Evolutionary conservation across 2,797 vertebrate genomes (phyloP), one percentile per base, ranked within the genome.

Genomic region (Chiroxiphia lanceolata): DNA sequence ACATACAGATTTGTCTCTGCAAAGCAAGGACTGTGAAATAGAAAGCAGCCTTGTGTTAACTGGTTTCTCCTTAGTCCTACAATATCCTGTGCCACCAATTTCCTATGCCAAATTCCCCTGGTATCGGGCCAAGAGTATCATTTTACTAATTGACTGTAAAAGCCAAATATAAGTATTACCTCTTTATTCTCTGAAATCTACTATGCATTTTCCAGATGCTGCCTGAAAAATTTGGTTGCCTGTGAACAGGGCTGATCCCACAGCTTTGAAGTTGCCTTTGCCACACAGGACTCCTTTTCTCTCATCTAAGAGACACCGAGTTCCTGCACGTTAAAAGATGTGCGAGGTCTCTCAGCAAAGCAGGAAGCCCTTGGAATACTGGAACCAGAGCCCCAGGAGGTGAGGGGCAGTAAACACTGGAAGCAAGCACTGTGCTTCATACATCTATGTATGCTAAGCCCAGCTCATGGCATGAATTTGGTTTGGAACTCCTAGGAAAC

Each of bases 101-200:
- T 91, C 80, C 76, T 76, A 15, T 7, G 63, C 80, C 80, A 93
- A 91, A 89, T 60, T 38, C 74, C 68, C 47, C 77, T 1, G 29
- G 90, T 75, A 25, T 4, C 0, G 0, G 51, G 64, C 90, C 91
- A 91, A 25, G 42, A 53, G 65, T 59, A 79, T 93, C 15, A 4
- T 79, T 90, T 95, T 90, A 56, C 87, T 88, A 87, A 90, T 34
- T 92, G 72, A 63, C 87, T 19, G 5, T 45, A 89, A 70, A 88
- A 94, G 87, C 80, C 83, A 78, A 94, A 82, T 63, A 67, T 2
- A 95, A 84, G 80, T 60, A 93, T 93, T 86, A 79, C 69, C 51
- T 94, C 87, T 79, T 72, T 51, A 59, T 67, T 70, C 77, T 68
- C 70, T 83, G n/a, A 86, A 90, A 93, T 50, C 70, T 71, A 34